Percentiles rank a stretch among this genome's conserved stretches.
phyloP scores from a whole-genome alignment of 1,140 invertebrate species.

The Habropoda laboriosa region DNA sequence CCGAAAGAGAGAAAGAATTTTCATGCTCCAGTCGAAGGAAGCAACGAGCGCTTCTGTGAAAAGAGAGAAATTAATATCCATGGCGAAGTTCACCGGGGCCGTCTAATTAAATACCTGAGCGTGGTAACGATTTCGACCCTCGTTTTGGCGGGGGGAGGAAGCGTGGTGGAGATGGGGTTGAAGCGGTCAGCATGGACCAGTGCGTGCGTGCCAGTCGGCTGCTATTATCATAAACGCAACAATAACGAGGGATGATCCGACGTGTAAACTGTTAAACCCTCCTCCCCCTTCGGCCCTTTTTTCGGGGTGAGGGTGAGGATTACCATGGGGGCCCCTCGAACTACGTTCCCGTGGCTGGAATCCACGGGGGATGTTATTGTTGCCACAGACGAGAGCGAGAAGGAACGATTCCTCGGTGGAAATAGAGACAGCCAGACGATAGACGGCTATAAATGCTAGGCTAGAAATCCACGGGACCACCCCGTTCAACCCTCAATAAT shows the following conservation, averaged over 20 bases:
- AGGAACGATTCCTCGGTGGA: conserved; percentile 46
- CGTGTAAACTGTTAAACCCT: conserved; percentile 77
- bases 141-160: too few relatives aligned
- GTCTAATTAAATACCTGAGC: conserved; percentile 52
- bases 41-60: background rate
- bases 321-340: conserved; percentile 66
- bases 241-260: conserved; percentile 82
- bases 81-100: background rate
- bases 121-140: conserved; percentile 28
- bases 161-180: conserved; percentile 55
- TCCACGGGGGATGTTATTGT: conserved; percentile 79
- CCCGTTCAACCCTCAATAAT: conserved; percentile 73
- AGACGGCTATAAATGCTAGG: conserved; percentile 31
- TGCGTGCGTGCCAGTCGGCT: conserved; percentile 29
- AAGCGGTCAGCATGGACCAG: conserved; percentile 34
- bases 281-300: conserved; percentile 54
- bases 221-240: conserved; percentile 82
- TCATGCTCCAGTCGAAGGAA: background rate
- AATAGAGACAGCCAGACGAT: conserved; percentile 37
- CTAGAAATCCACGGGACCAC: conserved; percentile 39
- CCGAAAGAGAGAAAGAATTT: background rate
- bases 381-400: conserved; percentile 64
- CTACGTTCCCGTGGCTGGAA: conserved; percentile 55
- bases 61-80: conserved; percentile 10
- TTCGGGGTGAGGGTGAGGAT: conserved; percentile 75